Percentiles rank a stretch among this genome's conserved stretches.
phyloP scores from a whole-genome alignment of 2,113 vertebrate species.

The Leptobrachium ailaonicum region DNA sequence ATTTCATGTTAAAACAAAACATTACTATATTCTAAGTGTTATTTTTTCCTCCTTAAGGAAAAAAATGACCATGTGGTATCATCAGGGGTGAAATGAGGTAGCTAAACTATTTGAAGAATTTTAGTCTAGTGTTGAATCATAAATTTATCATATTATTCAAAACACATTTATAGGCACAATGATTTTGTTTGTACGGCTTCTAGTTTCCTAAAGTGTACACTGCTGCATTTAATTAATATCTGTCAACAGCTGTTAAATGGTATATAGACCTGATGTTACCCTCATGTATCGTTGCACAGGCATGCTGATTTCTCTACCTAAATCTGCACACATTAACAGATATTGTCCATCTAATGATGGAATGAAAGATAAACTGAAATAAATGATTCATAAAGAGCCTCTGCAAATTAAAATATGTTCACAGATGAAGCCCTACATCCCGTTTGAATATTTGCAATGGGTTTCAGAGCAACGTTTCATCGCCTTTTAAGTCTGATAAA shows the following conservation, averaged over 20 bases:
- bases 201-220: slow-evolving; percentile 22
- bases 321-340: slow-evolving; percentile 42
- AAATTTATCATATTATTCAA: slow-evolving; percentile 6
- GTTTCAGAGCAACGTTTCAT: too few relatives aligned
- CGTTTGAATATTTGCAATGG: too few relatives aligned
- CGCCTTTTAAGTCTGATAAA: too few relatives aligned
- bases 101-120: not conserved
- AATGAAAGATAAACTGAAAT: slow-evolving; percentile 41
- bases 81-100: not conserved
- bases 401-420: slow-evolving; percentile 38
- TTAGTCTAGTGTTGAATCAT: not conserved
- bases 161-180: not conserved
- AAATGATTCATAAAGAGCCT: slow-evolving; percentile 41
- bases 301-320: slow-evolving; percentile 37
- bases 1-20: not conserved
- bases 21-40: not conserved
- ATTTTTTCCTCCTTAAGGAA: not conserved
- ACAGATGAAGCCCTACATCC: slow-evolving; percentile 15
- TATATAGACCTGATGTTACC: slow-evolving; percentile 39
- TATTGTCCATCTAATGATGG: slow-evolving; percentile 40
- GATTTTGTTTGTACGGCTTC: slow-evolving; percentile 18
- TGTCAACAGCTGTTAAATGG: slow-evolving; percentile 45
- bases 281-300: slow-evolving; percentile 37
- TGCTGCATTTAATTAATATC: slow-evolving; percentile 41
- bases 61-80: not conserved